Evolutionary conservation across 2,888 invertebrate genomes (phyloP), one percentile per base, ranked within the genome.

Genomic region (Synanthedon formicaeformis): DNA sequence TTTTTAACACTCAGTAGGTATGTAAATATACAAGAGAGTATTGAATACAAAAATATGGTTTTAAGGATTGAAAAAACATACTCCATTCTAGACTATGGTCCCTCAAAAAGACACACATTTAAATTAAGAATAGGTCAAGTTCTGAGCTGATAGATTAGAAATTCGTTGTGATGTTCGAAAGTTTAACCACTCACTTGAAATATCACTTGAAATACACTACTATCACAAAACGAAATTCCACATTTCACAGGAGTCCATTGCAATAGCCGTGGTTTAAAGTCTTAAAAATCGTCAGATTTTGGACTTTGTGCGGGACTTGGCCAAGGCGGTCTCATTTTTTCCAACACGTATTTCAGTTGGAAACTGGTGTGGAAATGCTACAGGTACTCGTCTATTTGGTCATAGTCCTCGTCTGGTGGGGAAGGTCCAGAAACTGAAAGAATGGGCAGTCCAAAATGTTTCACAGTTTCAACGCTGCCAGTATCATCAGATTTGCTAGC

Each of bases 401-500:
- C 88, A 53, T 89, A 88, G 65, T 91, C 92, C 62, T 93, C 93
- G 63, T 93, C 92, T 12, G 93, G 92, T 40, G 93, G 93, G 14
- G 93, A 93, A 0, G 93, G 93, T n/a, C 93, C 93, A 11, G 94
- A 94, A 34, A 94, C 90, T 23, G 94, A 94, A 5, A 94, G 89
- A 63, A 93, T 93, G 51, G 94, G 94, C 63, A 94, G 82, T 45
- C 92, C 92, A 58, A 92, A 92, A 64, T 92, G 92, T 60, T 84
- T 85, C 52, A 90, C 90, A 48, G 90, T 87, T 55, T 88, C 86
- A 1, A 86, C 78, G 60, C 86, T 86, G 53, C 84, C 77, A 52
- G 83, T 85, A 65, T 86, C 85, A 34, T 86, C 86, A 0, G 86
- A 87, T 63, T 82, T 86, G 56, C 71, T 67, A 1, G 73, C 79